Percentiles rank a stretch among this genome's conserved stretches.
Conservation (phyloP, 2,113 vertebrate species). For the Thamnaconus septentrionalis region DNA sequence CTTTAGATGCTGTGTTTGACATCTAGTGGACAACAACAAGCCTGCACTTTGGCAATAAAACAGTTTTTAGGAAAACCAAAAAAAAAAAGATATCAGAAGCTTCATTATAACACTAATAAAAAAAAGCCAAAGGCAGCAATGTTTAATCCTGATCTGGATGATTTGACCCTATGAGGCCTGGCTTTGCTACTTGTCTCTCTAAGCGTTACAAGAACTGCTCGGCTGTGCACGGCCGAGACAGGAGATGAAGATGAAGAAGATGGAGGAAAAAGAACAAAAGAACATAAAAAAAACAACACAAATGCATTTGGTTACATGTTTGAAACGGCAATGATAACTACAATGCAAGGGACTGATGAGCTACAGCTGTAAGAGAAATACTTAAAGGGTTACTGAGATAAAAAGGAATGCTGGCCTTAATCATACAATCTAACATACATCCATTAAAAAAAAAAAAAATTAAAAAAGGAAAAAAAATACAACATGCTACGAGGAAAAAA, state of each 20-base stretch:
- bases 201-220: constrained; percentile 80
- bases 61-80: constrained; percentile 19
- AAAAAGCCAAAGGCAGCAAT: constrained; percentile 80
- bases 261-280: constrained; percentile 2
- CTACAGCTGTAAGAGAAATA: constrained; percentile 85
- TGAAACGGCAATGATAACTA: constrained; percentile 88
- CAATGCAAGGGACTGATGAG: constrained; percentile 76
- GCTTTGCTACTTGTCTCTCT: constrained; percentile 86
- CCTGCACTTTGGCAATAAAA: constrained; percentile 85
- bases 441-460: constrained; percentile 78
- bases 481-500: constrained; percentile 89
- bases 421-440: constrained; percentile 89
- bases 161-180: constrained; percentile 74
- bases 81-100: constrained; percentile 76
- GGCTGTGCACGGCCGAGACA: constrained; percentile 81
- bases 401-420: constrained; percentile 90
- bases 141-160: constrained; percentile 85
- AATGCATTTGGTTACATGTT: constrained; percentile 87
- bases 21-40: constrained; percentile 80
- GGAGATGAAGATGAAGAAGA: constrained; percentile 77
- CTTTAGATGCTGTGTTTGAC: constrained; percentile 74
- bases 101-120: constrained; percentile 82
- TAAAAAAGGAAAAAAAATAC: constrained; percentile 79
- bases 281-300: constrained; percentile 37
- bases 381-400: constrained; percentile 90